Conservation (phyloP, 2,888 invertebrate genomes). For the Polydrusus pterygomalis region DNA sequence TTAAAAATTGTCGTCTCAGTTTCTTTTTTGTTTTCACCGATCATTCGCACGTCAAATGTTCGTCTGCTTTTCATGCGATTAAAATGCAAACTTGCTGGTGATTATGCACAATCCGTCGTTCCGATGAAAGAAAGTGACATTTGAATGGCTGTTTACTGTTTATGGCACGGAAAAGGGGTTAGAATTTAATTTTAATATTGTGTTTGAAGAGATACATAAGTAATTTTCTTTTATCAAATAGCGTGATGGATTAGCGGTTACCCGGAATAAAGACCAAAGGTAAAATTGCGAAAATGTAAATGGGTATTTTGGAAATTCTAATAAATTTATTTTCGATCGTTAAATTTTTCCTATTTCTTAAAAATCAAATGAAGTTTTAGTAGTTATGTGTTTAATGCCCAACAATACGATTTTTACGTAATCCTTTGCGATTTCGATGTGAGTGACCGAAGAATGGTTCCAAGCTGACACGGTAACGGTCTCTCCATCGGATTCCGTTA, state of each 20-base stretch:
- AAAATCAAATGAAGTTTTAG: no score
- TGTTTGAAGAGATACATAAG: neutral
- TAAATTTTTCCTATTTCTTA: no score
- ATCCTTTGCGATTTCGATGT: slow-evolving; percentile 34
- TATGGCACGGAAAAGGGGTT: neutral
- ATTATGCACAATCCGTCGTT: neutral
- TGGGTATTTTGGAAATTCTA: no score
- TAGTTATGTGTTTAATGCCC: no score
- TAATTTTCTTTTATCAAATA: neutral
- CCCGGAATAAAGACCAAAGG: no score
- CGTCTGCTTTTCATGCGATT: neutral
- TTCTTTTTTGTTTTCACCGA: neutral
- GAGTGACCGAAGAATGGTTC: slow-evolving; percentile 47
- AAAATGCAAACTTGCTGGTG: neutral
- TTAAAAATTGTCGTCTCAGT: neutral
- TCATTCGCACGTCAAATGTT: neutral
- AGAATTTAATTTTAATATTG: neutral
- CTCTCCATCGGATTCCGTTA: slow-evolving; percentile 46
- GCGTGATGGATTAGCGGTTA: no score
- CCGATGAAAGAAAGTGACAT: neutral
- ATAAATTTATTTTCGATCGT: no score
- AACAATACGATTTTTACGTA: neutral
- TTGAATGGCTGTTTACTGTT: neutral
- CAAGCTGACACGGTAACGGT: slow-evolving; percentile 48
- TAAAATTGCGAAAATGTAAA: no score